Conservation (phyloP, 2,113 vertebrate genomes). For the Triplophysa siluroides region DNA sequence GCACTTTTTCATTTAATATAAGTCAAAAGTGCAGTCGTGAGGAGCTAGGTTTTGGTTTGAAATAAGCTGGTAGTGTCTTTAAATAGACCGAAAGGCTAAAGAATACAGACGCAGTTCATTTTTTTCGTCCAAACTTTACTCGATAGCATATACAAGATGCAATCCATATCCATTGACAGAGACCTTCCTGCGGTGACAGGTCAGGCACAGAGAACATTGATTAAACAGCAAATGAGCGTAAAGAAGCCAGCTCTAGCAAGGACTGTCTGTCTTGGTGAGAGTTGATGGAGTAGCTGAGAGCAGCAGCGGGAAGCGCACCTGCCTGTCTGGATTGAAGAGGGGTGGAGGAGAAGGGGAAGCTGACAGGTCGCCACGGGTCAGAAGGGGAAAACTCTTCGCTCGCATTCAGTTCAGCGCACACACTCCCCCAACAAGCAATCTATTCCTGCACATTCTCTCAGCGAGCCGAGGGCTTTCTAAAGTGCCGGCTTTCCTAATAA, state of each 20-base stretch:
- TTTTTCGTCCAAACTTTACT: conserved; percentile 26
- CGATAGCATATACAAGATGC: background rate
- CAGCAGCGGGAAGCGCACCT: conserved; percentile 40
- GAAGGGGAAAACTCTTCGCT: conserved; percentile 39
- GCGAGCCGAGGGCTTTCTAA: conserved; percentile 1
- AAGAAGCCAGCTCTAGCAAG: conserved; percentile 40
- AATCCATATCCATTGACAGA: conserved; percentile 45
- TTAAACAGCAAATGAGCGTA: conserved; percentile 45
- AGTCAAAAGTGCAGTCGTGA: background rate
- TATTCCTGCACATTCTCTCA: conserved; percentile 23
- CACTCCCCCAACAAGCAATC: conserved; percentile 22
- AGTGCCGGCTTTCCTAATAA: conserved; percentile 25
- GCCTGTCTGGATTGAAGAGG: conserved; percentile 36
- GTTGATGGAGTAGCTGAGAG: conserved; percentile 35
- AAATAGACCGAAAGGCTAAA: background rate
- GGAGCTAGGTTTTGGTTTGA: background rate
- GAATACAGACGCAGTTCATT: background rate
- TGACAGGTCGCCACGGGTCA: conserved; percentile 34
- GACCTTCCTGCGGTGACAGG: conserved; percentile 32
- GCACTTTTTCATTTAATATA: background rate
- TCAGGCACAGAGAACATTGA: conserved; percentile 50
- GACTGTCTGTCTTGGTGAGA: conserved; percentile 38
- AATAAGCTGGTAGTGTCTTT: background rate
- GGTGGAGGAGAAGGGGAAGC: conserved; percentile 12
- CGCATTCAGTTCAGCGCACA: conserved; percentile 34